These are phyloP conservation scores for Tetrao urogallus DNA, from an alignment of 2,113 vertebrate genomes.

Conservation along the genomic window DNA sequence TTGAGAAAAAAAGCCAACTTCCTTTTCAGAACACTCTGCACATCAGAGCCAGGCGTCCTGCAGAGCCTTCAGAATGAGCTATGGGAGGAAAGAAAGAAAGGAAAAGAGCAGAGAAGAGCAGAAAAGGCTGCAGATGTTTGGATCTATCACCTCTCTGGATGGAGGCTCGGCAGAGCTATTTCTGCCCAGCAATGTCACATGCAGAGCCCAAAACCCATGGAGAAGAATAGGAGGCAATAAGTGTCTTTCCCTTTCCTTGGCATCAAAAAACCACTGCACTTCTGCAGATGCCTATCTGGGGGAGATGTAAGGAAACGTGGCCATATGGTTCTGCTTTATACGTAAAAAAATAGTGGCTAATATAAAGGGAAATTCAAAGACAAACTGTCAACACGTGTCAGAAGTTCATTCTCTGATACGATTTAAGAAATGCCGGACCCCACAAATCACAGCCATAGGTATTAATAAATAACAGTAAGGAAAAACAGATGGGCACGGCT, in stretches of 20 bases:
- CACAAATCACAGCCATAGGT: background rate
- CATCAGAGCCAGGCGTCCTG: background rate
- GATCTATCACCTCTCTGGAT: background rate
- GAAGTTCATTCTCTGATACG: background rate
- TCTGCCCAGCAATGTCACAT: fast-evolving
- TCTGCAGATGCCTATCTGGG: too few species aligned
- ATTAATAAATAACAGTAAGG: background rate
- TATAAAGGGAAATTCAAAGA: background rate
- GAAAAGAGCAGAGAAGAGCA: background rate
- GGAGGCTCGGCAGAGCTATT: background rate
- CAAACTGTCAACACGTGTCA: fast-evolving
- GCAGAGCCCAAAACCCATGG: background rate
- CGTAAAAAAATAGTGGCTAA: background rate
- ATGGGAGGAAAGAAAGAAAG: background rate
- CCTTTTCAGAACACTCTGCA: background rate
- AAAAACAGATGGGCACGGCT: background rate
- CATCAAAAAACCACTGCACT: background rate
- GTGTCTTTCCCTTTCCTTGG: background rate
- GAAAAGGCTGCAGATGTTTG: background rate
- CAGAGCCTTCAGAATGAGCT: background rate
- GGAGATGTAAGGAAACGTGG: background rate
- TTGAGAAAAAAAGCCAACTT: fast-evolving
- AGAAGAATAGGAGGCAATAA: background rate
- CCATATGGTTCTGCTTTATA: background rate
- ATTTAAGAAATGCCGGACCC: background rate